Base-by-base conservation (phyloP, 2,113 vertebrate genomes). In the Furnarius figulus region DNA sequence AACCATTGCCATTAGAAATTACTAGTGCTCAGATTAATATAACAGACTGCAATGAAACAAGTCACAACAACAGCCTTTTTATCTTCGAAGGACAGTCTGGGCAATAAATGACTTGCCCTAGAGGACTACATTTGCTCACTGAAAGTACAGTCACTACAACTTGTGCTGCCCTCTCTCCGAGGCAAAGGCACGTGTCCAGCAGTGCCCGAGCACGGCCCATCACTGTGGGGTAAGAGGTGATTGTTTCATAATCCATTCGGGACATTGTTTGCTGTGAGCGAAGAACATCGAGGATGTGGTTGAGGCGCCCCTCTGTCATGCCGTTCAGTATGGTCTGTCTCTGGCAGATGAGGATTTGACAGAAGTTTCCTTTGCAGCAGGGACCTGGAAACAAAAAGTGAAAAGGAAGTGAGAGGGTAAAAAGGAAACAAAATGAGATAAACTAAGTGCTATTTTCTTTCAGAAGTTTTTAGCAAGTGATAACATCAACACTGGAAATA, bases 291-390 rank as follows among this genome's bases (percentile, higher is more conserved):
- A 98, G 92, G 37, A 98, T 49, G 28, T 96, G 94, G 93, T 98
- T 98, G 46, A 98, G 96, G 6, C 95, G 95, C 17, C 98, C 98
- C 73, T 98, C 98, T 11, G 98, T 98, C 97, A 98, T 98, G 62
- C 83, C 82, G 12, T 52, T 89, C 47, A 98, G 84, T 23, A 98
- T 98, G 65, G 62, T 73, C 77, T 98, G 97, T 20, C 98, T 97
- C 55, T 77, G 92, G 58, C 91, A 96, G 44, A 58, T 55, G 28
- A 98, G 91, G 27, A 98, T 97, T 42, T 89, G 95, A 13, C 96
- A 90, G 76, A 92, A 97, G 47, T 23, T 97, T 55, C 70, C 82
- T 81, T 79, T 89, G 77, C 39, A 44, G 77, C 47, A 59, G 63
- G 61, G n/a, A 83, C 73, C 97, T 97, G 39, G 63, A 63, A 63